Evolutionary conservation across 2,113 vertebrate species (phyloP), one percentile per base, ranked within the genome.

Genomic region (Asarcornis scutulata): DNA sequence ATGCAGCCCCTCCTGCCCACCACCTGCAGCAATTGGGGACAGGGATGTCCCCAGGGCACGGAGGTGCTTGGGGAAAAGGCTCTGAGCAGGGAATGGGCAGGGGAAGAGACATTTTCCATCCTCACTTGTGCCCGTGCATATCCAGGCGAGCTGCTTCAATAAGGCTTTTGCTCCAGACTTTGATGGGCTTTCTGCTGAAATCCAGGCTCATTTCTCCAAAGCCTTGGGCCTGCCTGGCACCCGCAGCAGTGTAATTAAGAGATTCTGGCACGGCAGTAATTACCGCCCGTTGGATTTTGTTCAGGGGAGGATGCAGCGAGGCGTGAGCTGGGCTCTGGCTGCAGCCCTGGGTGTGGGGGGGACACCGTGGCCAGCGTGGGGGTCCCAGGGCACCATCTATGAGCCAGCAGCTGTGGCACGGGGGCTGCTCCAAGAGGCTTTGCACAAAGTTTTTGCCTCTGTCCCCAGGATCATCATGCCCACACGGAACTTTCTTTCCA

Each of bases 251-350:
- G 18, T 18, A 32, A 84, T 42, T 11, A 63, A 34, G 36, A 62
- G 68, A 58, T n/a, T 26, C 46, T 38, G 46, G 66, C 67, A 40
- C 0, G 1, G 67, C 53, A 50, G 40, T 31, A n/a, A 74, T 56
- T 32, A 79, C 60, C 2, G 1, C n/a, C 48, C 1, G 1, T 44
- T 26, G 29, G 38, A n/a, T 29, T 38, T 11, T 29, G 27, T 4
- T 0, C 46, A 32, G 53, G 55, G 62, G 29, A 38, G 42, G 83
- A 83, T 5, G 36, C 1, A 0, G 26, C 1, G 1, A 36, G 34
- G 40, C 34, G 10, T 0, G 29, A 81, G 25, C 58, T 0, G 0
- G 58, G 66, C 66, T 79, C 38, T 32, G 23, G 25, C 40, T 42
- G 29, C 0, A 2, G 75, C 44, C 29, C 52, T 36, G 21, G 78